Percentiles rank a stretch among this genome's conserved stretches.
Evolutionary conservation across 2,113 vertebrate species (phyloP).

Genomic region (Cochlearius cochlearius): DNA sequence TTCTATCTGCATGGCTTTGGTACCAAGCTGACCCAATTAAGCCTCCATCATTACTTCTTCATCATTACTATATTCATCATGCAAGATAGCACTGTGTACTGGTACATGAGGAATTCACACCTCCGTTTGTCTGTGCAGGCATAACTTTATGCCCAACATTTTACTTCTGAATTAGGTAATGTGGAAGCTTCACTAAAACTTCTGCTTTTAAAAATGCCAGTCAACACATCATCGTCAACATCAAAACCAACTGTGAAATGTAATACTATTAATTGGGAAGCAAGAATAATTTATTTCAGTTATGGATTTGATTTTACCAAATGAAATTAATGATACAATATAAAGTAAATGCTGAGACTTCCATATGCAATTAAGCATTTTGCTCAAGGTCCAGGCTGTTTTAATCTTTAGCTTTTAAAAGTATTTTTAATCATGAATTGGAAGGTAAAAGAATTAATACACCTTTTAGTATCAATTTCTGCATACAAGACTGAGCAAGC

Average conservation of each 20-base stretch:
- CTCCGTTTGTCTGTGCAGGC: neutral
- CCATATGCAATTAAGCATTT: neutral
- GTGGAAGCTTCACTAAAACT: neutral
- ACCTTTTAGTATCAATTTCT: neutral
- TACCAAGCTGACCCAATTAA: neutral
- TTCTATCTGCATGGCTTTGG: neutral
- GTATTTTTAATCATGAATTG: neutral
- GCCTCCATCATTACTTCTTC: neutral
- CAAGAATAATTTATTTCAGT: neutral
- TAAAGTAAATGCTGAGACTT: neutral
- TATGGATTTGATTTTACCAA: neutral
- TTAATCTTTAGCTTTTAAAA: neutral
- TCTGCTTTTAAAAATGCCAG: neutral
- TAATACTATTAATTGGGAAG: neutral
- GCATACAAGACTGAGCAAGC: neutral
- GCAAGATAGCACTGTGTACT: neutral
- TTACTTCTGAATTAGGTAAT: neutral
- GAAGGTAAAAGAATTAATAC: neutral
- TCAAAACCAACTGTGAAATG: neutral
- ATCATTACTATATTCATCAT: neutral
- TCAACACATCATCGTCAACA: neutral
- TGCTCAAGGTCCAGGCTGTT: neutral
- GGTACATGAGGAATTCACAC: neutral
- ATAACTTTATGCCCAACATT: neutral
- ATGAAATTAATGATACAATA: neutral